Base-by-base conservation (phyloP, 2,113 vertebrate species). In the Toxotes jaculatrix region DNA sequence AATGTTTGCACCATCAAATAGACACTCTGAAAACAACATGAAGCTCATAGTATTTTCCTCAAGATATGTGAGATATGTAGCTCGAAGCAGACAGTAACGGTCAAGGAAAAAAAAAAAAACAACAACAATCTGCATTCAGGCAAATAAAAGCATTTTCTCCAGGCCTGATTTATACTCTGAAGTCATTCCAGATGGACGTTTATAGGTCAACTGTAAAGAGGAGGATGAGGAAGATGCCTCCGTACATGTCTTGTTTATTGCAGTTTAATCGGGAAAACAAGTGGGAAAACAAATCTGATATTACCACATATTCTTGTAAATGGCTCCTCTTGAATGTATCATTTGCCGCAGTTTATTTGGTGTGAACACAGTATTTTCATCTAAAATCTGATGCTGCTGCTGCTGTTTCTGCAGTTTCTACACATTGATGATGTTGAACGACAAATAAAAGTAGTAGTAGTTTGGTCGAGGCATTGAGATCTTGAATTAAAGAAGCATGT, bases 131-230 rank as follows among this genome's bases (percentile, higher is more conserved):
- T 51, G 32, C 61, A 72, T 40, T 82, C n/a, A 80, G 67, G 63
- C 65, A 77, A 69, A 74, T 70, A 7, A 31, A 21, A 56, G 36
- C 36, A 1, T 83, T 85, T 79, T 85, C 53, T 77, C 11, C 40
- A 79, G 67, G 62, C 79, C 12, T 42, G 27, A 53, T 70, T 70
- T 57, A 74, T 72, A 62, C 47, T 61, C 49, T 61, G n/a, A 64
- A 77, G 61, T 80, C 47, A 67, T 59, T 83, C 53, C 66, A 74
- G 74, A 84, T 79, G 71, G 74, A 85, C 10, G 23, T 87, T 87
- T 85, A 80, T 82, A 80, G 85, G 85, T 84, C 85, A 80, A 57
- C 62, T 79, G 53, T 73, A 70, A 82, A 80, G 57, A 80, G 19
- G n/a, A 63, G 5, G 34, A 65, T 19, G 38, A 14, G 42, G 7